A percentile compares a stretch with the other conserved stretches of the same genome.
Conservation (phyloP, 2,888 invertebrate genomes). For the Synergus japonicus region DNA sequence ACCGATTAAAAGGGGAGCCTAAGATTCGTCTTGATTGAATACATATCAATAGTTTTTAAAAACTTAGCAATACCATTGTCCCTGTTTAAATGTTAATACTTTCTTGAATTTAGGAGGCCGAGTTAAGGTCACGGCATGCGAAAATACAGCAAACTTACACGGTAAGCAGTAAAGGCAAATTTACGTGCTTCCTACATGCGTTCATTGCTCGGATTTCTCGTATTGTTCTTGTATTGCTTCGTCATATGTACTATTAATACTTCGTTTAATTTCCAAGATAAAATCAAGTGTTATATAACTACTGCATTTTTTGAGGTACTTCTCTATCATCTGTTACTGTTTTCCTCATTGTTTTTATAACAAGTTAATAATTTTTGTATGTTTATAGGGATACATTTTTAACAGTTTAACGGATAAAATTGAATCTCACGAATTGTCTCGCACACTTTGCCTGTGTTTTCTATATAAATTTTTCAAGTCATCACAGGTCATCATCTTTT, state of each 20-base stretch:
- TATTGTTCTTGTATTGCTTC: conserved; percentile 4
- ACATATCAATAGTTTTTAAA: background rate
- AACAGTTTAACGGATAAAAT: background rate
- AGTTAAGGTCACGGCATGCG: conserved; percentile 63
- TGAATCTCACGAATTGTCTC: too few species aligned
- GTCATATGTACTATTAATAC: background rate
- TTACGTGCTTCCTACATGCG: background rate
- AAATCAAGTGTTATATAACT: background rate
- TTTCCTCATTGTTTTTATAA: background rate
- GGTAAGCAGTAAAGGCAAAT: conserved; percentile 59
- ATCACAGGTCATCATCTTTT: too few species aligned
- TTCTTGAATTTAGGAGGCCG: conserved; percentile 67
- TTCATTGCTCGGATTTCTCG: background rate
- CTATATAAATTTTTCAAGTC: background rate
- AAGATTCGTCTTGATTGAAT: too few species aligned
- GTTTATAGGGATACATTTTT: background rate
- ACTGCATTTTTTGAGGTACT: background rate
- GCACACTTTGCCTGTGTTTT: background rate
- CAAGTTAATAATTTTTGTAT: background rate
- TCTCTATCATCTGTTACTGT: background rate
- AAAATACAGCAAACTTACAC: conserved; percentile 65
- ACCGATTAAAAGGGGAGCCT: too few species aligned
- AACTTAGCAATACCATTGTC: conserved; percentile 43
- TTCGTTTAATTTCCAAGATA: background rate
- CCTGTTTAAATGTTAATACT: conserved; percentile 53